Base-by-base conservation (phyloP, 37 sponge, comb jelly and placozoan genomes). In the Halichondria panicea region DNA sequence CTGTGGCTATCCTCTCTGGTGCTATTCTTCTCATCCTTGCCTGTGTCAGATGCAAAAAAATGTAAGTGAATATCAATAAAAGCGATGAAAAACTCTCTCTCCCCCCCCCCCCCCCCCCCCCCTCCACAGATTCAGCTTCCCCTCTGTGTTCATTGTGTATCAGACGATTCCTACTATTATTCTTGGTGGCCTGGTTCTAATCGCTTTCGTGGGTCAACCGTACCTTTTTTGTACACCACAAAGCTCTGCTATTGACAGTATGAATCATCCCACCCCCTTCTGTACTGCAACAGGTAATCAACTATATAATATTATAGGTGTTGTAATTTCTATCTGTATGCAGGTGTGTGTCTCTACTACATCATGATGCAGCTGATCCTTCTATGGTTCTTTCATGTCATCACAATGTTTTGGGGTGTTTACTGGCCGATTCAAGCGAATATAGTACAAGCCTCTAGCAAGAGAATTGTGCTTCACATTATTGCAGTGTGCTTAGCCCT, bases 371-470 rank as follows among this genome's bases (percentile, higher is more conserved):
- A 65, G 24, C 37, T 74, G 21, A 22, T 57, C 8, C 36, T 65
- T 33, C 74, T 55, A 67, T 82, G 83, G 83, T 7, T 82, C 1
- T 65, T 28, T 25, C 83, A 82, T 28, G 69, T 67, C 2, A 55
- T 50, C 3, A 41, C 27, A 0, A 33, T 74, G 19, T 82, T 74
- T 28, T 74, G 54, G 67, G 62, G 36, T 1, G 45, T 69, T 38
- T 12, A 32, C 39, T 82, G 25, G 28, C 83, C 83, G 28, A 54
- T 74, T 24, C 56, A 82, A 31, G 75, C 68, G 22, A 52, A 27
- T 6, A 37, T 43, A 36, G 22, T 60, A 46, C n/a, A 31, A 24
- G 2, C 4, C 38, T 56, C 55, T 9, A 70, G 46, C 22, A 67
- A 67, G 9, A 2, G 1, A 3, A 66, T 43, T 11, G 55, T 15